Evolutionary conservation across 2,888 invertebrate genomes (phyloP), one percentile per base, ranked within the genome.

Genomic region (Oscheius sp.): DNA sequence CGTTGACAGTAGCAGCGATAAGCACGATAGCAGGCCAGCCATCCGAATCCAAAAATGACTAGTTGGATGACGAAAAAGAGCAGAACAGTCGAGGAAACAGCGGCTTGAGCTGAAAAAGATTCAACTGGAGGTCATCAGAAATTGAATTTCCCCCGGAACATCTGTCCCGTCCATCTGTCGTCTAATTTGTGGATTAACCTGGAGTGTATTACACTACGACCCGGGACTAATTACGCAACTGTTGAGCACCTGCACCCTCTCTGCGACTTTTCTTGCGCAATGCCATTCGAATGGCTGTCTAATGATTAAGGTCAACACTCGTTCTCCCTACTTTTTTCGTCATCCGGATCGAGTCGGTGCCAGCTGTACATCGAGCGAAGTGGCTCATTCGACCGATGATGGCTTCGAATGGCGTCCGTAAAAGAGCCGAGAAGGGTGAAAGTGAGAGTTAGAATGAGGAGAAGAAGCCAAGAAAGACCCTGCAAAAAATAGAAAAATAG

Each of bases 271-370:
- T n/a, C 30, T 38, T 30, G 47, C 47, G 47, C 24, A 47, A 47
- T n/a, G 14, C 59, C 6, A 17, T 47, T 54, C 14, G 28, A 41
- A 45, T 17, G n/a, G n/a, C n/a, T n/a, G n/a, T n/a, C 26, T 22
- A 50, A 32, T 30, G 33, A 32, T 51, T 51, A 51, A 51, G 51
- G 30, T 54, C 54, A 33, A 20, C 47, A 30, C 20, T 17, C n/a
- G 1, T 36, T 24, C n/a, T 26, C 20, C 64, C 61, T 50, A 74
- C 74, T 71, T 36, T 62, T 71, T 24, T 73, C 68, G 67, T 73
- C 56, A 44, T 74, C 74, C 14, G 72, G 74, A 54, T 74, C 38
- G 26, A 73, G 50, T 20, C 59, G 8, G 33, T 73, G 73, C 66
- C 74, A 71, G 4, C 30, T 36, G 30, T 74, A 74, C 1, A 74